Evolutionary conservation across 2,888 invertebrate genomes (phyloP), one percentile per base, ranked within the genome.

Genomic region (Camponotus fellah): DNA sequence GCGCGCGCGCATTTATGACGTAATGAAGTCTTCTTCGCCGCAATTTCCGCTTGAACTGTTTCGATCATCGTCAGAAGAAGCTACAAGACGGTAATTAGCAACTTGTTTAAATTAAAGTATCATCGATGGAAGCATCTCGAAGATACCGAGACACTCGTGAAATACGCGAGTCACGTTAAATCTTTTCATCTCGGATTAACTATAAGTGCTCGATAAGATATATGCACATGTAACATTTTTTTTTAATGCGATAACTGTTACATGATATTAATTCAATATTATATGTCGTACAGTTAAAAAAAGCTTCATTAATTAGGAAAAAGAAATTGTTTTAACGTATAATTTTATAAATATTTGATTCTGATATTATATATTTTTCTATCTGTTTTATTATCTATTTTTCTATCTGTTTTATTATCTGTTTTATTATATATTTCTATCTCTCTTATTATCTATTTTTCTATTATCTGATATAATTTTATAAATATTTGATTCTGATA

Each of bases 31-130:
- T 56, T 71, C 46, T 56, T 40, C 46, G 46, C 14, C 69, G 68
- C 56, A 69, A 9, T 69, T 77, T 69, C 26, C 32, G 72, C 79
- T 72, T 12, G 21, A 79, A 79, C 60, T 71, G 58, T 79, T 79
- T 71, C 37, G 79, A 80, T 80, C 72, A 72, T 21, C 72, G 37
- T 37, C 72, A 72, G n/a, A 53, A 79, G 79, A 79, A 69, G 32
- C 60, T 21, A 26, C 46, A 37, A 21, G 46, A 71, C 46, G n/a
- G 60, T 34, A 72, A 80, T 80, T 72, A 80, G 37, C 26, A 72
- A 80, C 79, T 80, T 80, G 49, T 72, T 71, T 58, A 46, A n/a
- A 71, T 80, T 80, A 72, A 72, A 79, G 34, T 60, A 80, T 72
- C 60, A 72, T 72, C 72, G 79, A 40, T 77, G 56, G 14, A 40